phyloP scores from a whole-genome alignment of 2,113 vertebrate species.

The Sebastes schlegelii region DNA sequence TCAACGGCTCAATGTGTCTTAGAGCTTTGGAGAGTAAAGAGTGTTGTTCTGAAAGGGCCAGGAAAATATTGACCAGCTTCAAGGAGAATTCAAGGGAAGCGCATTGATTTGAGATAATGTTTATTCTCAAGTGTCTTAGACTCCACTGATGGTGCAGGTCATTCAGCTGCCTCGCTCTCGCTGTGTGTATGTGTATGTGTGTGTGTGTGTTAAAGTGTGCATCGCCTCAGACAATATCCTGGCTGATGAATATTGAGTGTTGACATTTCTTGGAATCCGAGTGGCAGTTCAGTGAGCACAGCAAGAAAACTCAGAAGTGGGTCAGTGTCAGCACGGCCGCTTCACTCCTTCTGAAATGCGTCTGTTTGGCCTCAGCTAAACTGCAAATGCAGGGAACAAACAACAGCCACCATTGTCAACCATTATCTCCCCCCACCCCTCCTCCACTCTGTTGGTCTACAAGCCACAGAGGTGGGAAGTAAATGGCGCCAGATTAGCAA shows the following conservation, averaged over 20 bases:
- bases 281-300: constrained; percentile 33
- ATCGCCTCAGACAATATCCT: constrained; percentile 18
- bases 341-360: constrained; percentile 1
- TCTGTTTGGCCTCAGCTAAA: constrained; percentile 28
- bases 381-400: constrained; percentile 6
- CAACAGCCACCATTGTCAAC: constrained; percentile 6
- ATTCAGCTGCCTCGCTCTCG: background rate
- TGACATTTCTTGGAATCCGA: constrained; percentile 52
- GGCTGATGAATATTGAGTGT: constrained; percentile 50
- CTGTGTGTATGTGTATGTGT: background rate
- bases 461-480: no score
- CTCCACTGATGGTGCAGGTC: background rate
- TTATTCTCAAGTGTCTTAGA: constrained; percentile 10
- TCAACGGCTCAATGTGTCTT: background rate
- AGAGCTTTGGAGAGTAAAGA: background rate
- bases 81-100: constrained; percentile 17
- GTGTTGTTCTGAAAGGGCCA: background rate
- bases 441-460: no score
- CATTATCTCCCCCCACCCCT: background rate
- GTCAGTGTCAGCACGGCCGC: constrained; percentile 32
- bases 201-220: background rate
- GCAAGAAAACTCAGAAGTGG: constrained; percentile 56
- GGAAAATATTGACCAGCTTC: constrained; percentile 14
- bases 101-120: constrained; percentile 24
- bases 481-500: no score